Evolutionary conservation across 2,797 vertebrate genomes (phyloP), one percentile per base, ranked within the genome.

Genomic region (Petrocephalus schoutedeni): DNA sequence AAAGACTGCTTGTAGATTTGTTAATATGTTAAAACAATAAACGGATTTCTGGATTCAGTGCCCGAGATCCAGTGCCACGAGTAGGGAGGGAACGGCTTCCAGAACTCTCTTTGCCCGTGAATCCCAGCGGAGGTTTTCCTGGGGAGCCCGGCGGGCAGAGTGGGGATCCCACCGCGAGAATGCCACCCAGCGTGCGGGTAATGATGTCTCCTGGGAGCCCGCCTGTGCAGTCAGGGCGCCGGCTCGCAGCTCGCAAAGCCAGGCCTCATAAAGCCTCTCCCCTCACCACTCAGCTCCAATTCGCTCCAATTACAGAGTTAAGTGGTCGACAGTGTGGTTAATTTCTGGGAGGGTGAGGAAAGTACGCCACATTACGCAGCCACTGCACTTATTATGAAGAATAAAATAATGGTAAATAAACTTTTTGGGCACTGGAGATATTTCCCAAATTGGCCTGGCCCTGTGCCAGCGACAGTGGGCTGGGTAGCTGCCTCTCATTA

Each of bases 121-220:
- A 85, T 88, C 87, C 88, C 85, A n/a, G n/a, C n/a, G 67, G 9
- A 87, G 32, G 54, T 85, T 88, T 88, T 86, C 83, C 56, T 87
- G 88, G 88, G 36, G 82, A 83, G 41, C 41, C 67, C 58, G 56
- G 83, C 59, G 58, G 49, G 45, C 87, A 88, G 85, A 86, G 87
- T 67, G 85, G 71, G 77, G 57, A 87, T 88, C 57, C 86, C 88
- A 89, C 83, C 89, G 67, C 57, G 87, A 89, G 86, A 91, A 90
- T 86, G 51, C 51, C 45, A 51, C 89, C 87, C 87, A 91, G 89
- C 84, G 85, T 89, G 90, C 89, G 89, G 91, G 90, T 92, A 92
- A 91, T 92, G 90, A 92, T 90, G 90, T 89, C 92, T 91, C 92
- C 61, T 21, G 92, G 88, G 92, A 91, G 87, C 87, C 16, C 21